Evolutionary conservation across 2,888 invertebrate genomes (phyloP), one percentile per base, ranked within the genome.

Genomic region (Mechanitis mazaeus): DNA sequence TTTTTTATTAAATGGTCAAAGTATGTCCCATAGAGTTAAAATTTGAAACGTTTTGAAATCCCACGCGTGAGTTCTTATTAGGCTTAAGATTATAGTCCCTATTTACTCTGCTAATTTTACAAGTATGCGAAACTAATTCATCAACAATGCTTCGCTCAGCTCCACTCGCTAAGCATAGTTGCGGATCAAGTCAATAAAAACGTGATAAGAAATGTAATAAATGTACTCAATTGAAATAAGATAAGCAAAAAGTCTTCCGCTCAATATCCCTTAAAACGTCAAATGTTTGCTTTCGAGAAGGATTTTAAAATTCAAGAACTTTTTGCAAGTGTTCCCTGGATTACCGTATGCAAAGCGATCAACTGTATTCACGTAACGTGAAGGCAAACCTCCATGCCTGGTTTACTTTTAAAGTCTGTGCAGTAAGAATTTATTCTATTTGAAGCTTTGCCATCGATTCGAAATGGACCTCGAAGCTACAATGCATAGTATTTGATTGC

Each of bases 231-330:
- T 74, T 72, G 69, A 78, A 78, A 78, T 72, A 75, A 72, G 70
- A 67, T 20, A 61, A 67, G 78, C 78, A 84, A 87, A 85, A 86
- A 80, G 70, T 64, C 75, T 81, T 86, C 80, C 84, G 80, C 80
- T 85, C 83, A 82, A 85, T 88, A 83, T 85, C 84, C 83, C 77
- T 80, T 77, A 80, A 82, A 85, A 87, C 82, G 86, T 87, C 85
- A 86, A 87, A 88, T 84, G 87, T 87, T 87, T 83, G 81, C 84
- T 83, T 85, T 84, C 76, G 80, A 77, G 78, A 83, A 78, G 84
- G 83, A 87, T 89, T 87, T 90, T 88, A 88, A 90, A 88, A 89
- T 90, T 85, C 87, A 90, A 83, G 83, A 74, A 79, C 76, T 89
- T 89, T 89, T 89, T 90, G 82, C 75, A 71, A 73, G 77, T 79